Conservation (phyloP, 2,113 vertebrate species). For the Pluvialis apricaria region DNA sequence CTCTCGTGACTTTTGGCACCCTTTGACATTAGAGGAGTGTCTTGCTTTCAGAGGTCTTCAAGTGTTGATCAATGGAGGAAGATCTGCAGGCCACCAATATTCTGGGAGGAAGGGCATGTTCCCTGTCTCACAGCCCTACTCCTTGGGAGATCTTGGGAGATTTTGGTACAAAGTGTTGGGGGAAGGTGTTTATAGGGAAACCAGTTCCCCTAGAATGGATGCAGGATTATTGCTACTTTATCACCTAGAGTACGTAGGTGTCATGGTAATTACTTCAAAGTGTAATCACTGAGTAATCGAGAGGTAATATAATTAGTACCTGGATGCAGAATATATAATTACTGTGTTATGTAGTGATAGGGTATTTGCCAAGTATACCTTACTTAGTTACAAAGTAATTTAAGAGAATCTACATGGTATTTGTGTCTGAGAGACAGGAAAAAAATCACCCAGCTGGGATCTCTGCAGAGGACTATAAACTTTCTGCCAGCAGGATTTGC, state of each 20-base stretch:
- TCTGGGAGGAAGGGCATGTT: not conserved
- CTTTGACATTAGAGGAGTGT: not conserved
- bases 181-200: not conserved
- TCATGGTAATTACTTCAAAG: not conserved
- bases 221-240: not conserved
- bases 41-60: not conserved
- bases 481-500: not conserved
- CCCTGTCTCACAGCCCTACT: not conserved
- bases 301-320: constrained; percentile 50
- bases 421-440: constrained; percentile 16
- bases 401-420: constrained; percentile 24
- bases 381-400: constrained; percentile 35
- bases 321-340: constrained; percentile 30
- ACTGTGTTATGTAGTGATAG: constrained; percentile 16
- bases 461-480: constrained; percentile 20
- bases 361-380: constrained; percentile 9
- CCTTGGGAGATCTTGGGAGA: not conserved
- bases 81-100: not conserved
- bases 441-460: constrained; percentile 15
- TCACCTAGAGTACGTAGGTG: not conserved
- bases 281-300: constrained; percentile 23
- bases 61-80: not conserved
- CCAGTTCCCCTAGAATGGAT: not conserved
- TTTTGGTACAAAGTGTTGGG: not conserved
- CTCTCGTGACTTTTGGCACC: not conserved